These are phyloP conservation scores for Octonoba sinensis DNA, from an alignment of 2,888 invertebrate genomes.

Conservation along the genomic window DNA sequence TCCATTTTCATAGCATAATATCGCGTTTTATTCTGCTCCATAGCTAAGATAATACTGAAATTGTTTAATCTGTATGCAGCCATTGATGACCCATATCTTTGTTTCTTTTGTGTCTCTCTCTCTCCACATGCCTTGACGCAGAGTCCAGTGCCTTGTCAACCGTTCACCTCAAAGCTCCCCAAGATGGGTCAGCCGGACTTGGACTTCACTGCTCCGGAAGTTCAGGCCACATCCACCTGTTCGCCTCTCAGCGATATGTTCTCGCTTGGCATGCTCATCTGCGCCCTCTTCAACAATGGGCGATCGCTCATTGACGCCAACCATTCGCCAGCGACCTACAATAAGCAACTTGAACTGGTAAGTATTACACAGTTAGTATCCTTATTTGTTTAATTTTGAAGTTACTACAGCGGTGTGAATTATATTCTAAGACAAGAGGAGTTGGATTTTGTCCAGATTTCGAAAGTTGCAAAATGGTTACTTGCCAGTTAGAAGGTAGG, in stretches of 20 bases:
- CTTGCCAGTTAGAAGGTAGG: no score
- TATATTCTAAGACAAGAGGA: no score
- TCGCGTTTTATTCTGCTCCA: no score
- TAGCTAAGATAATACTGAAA: no score
- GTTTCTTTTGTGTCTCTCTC: not conserved
- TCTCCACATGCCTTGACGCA: slow-evolving; percentile 70
- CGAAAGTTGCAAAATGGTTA: no score
- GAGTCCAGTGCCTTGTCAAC: slow-evolving; percentile 83
- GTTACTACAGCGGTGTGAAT: no score
- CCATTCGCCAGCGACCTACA: slow-evolving; percentile 88
- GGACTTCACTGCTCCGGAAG: slow-evolving; percentile 94
- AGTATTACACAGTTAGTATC: slow-evolving; percentile 71
- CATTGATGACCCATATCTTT: no score
- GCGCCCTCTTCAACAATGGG: slow-evolving; percentile 92
- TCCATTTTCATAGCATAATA: no score
- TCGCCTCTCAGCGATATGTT: slow-evolving; percentile 95
- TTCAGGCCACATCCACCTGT: slow-evolving; percentile 84
- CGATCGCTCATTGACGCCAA: slow-evolving; percentile 89
- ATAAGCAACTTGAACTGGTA: slow-evolving; percentile 92
- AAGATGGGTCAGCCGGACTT: slow-evolving; percentile 95
- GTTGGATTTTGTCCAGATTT: no score
- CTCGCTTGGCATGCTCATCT: slow-evolving; percentile 93
- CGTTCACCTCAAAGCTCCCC: slow-evolving; percentile 91
- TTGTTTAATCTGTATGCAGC: no score
- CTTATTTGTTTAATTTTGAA: no score